phyloP scores from a whole-genome alignment of 2,888 invertebrate genomes.

The Meghimatium bilineatum region DNA sequence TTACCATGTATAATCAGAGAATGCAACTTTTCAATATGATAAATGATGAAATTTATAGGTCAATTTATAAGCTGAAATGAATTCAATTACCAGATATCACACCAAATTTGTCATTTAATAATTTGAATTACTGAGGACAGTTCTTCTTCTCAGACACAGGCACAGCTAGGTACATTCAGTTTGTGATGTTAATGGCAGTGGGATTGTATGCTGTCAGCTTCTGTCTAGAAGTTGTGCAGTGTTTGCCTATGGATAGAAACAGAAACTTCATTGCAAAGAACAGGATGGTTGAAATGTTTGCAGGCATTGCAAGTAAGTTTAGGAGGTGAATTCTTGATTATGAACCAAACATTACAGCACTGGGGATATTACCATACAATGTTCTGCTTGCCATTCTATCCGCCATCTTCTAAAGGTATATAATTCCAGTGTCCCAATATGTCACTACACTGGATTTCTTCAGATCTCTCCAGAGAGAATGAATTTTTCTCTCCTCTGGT shows the following conservation, averaged over 20 bases:
- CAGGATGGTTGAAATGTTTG: conserved; percentile 42
- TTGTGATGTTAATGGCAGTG: conserved; percentile 17
- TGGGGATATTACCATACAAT: not conserved
- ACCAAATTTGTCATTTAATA: not conserved
- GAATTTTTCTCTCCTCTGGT: too few species aligned
- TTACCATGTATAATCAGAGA: too few species aligned
- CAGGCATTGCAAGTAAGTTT: conserved; percentile 42
- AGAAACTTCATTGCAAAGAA: conserved; percentile 44
- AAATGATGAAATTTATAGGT: too few species aligned
- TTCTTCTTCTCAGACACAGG: conserved; percentile 12
- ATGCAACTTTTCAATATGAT: too few species aligned
- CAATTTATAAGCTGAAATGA: too few species aligned
- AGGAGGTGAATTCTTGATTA: not conserved
- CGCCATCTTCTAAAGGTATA: too few species aligned
- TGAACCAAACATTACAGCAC: not conserved
- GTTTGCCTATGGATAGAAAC: conserved; percentile 28
- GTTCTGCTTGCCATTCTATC: too few species aligned
- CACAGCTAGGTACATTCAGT: conserved; percentile 35
- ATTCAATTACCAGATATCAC: too few species aligned
- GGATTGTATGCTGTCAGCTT: conserved; percentile 7
- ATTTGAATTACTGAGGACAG: not conserved
- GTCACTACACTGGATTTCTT: too few species aligned
- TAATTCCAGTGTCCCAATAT: too few species aligned
- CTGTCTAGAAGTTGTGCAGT: conserved; percentile 27
- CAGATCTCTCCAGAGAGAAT: too few species aligned